Conservation (phyloP, 2,888 invertebrate species). For the Limnephilus marmoratus region DNA sequence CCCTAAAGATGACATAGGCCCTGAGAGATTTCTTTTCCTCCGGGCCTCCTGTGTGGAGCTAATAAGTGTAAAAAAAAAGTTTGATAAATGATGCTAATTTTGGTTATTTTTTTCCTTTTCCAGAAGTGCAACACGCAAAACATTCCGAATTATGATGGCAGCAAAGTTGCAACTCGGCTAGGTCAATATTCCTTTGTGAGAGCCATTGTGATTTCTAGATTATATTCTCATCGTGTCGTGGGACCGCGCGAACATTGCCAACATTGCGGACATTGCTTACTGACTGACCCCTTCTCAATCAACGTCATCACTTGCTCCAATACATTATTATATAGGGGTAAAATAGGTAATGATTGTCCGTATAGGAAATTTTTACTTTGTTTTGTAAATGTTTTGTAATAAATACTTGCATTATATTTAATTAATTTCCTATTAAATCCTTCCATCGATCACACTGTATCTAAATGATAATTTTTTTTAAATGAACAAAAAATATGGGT, state of each 20-base stretch:
- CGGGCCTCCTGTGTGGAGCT: no score
- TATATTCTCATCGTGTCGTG: slow-evolving; percentile 23
- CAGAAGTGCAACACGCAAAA: slow-evolving; percentile 48
- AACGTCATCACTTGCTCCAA: background rate
- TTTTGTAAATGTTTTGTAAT: no score
- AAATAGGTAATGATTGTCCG: no score
- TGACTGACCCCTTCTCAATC: background rate
- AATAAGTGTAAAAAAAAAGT: no score
- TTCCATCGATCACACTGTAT: no score
- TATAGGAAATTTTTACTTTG: no score
- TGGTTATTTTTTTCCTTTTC: slow-evolving; percentile 42
- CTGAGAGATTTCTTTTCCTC: no score
- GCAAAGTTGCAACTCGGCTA: slow-evolving; percentile 19
- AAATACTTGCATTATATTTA: no score
- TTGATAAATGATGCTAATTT: background rate
- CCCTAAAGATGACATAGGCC: no score
- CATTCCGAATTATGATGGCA: slow-evolving; percentile 65
- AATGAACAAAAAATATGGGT: no score
- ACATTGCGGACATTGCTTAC: background rate
- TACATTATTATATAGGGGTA: background rate
- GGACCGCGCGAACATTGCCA: background rate
- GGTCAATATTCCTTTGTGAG: slow-evolving; percentile 7
- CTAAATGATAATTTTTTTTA: no score
- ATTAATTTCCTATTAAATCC: no score
- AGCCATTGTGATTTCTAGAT: slow-evolving; percentile 39